Percentiles rank a stretch among this genome's conserved stretches.
Evolutionary conservation across 2,888 invertebrate genomes (phyloP).

Genomic region (Lasius platythorax): DNA sequence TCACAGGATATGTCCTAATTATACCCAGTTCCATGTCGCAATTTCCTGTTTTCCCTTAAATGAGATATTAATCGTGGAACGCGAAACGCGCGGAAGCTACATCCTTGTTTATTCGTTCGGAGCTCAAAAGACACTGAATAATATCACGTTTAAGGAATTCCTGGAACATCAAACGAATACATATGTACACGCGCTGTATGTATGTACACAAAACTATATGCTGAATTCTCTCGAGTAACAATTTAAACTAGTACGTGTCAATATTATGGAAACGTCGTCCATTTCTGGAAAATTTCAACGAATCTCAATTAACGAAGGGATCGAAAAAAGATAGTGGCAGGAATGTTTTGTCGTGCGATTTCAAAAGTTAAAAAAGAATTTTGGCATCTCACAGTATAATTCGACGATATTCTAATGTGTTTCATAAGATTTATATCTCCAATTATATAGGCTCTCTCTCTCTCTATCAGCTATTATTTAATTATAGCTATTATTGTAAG

Average conservation of each 20-base stretch:
- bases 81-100: background rate
- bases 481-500: background rate
- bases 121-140: conserved; percentile 32
- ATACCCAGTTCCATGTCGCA: conserved; percentile 4
- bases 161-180: background rate
- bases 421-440: background rate
- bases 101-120: background rate
- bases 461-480: background rate
- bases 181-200: background rate
- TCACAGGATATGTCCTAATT: conserved; percentile 38
- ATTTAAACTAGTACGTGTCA: conserved; percentile 33
- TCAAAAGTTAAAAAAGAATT: background rate
- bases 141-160: conserved; percentile 32
- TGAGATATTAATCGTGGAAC: conserved; percentile 36
- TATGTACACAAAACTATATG: background rate
- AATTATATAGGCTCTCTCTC: background rate
- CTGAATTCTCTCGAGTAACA: conserved; percentile 28
- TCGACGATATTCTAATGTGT: background rate
- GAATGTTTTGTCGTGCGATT: background rate
- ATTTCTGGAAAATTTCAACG: conserved; percentile 18
- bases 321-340: background rate
- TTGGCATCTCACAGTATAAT: background rate
- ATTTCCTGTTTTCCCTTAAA: conserved; percentile 45
- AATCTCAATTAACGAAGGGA: background rate
- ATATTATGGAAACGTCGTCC: conserved; percentile 31